A percentile compares a stretch with the other conserved stretches of the same genome.
Conservation (phyloP, 2,888 invertebrate species). For the Nemoura dubitans region DNA sequence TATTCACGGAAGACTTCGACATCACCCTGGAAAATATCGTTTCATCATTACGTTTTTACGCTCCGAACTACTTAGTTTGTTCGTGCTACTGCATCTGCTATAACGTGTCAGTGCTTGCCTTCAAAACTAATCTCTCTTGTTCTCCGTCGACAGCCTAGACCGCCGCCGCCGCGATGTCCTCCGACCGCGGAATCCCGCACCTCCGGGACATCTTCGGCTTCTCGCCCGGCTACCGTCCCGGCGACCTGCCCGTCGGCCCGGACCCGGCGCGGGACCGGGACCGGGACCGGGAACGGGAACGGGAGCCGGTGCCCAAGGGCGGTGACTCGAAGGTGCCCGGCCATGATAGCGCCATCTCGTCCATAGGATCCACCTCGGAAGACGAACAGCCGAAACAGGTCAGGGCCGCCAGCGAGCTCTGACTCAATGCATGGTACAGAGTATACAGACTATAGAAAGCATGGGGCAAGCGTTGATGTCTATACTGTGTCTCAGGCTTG, state of each 20-base stretch:
- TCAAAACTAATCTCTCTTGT: too few species aligned
- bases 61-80: too few species aligned
- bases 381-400: conserved; percentile 52
- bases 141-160: neutral
- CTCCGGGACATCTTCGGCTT: conserved; percentile 78
- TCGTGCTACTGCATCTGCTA: too few species aligned
- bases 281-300: too few species aligned
- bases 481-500: too few species aligned
- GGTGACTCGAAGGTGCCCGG: conserved; percentile 30
- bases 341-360: conserved; percentile 58
- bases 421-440: too few species aligned
- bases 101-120: neutral
- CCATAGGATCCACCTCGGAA: conserved; percentile 60
- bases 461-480: too few species aligned
- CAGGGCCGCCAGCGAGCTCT: neutral
- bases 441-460: too few species aligned
- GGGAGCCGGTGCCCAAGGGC: conserved; percentile 39
- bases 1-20: too few species aligned
- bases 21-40: too few species aligned
- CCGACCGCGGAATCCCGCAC: conserved; percentile 78
- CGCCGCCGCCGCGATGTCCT: neutral
- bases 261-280: conserved; percentile 44
- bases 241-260: conserved; percentile 28
- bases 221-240: conserved; percentile 44
- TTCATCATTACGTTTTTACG: too few species aligned